Percentiles rank a stretch among this genome's conserved stretches.
These are phyloP conservation scores for Lysandra coridon DNA, from an alignment of 2,888 invertebrate species.

Conservation along the genomic window DNA sequence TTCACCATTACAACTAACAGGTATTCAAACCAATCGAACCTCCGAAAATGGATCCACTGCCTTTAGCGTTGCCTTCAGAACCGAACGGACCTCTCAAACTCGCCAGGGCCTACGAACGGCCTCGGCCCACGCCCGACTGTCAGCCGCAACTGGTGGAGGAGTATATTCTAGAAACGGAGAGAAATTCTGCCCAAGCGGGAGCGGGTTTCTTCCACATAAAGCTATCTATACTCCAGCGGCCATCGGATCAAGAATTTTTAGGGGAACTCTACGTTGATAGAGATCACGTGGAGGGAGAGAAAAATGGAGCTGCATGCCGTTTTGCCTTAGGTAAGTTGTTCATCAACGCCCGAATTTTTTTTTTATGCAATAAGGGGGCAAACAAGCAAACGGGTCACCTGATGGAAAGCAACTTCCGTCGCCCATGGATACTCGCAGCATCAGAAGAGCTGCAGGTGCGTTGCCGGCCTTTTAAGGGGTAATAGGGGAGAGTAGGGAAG, in stretches of 20 bases:
- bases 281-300: slow-evolving; percentile 88
- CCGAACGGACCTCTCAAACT: slow-evolving; percentile 60
- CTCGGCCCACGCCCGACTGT: slow-evolving; percentile 84
- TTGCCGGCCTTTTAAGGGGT: no score
- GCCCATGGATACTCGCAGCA: no score
- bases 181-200: slow-evolving; percentile 81
- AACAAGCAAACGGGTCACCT: no score
- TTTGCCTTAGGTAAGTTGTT: slow-evolving; percentile 80
- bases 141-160: slow-evolving; percentile 92
- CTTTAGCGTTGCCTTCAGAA: slow-evolving; percentile 79
- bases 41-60: slow-evolving; percentile 82
- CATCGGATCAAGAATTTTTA: slow-evolving; percentile 92
- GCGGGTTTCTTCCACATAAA: slow-evolving; percentile 90
- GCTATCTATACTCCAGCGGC: slow-evolving; percentile 91
- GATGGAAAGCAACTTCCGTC: no score
- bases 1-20: slow-evolving; percentile 48
- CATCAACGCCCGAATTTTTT: no score
- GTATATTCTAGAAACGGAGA: slow-evolving; percentile 93
- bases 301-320: slow-evolving; percentile 90
- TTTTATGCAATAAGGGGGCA: no score
- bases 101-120: slow-evolving; percentile 81
- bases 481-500: no score
- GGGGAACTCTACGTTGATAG: slow-evolving; percentile 95
- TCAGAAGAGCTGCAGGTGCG: no score
- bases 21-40: slow-evolving; percentile 83